Evolutionary conservation across 1,140 invertebrate species (phyloP).

Genomic region (Stenopsyche tienmushanensis): DNA sequence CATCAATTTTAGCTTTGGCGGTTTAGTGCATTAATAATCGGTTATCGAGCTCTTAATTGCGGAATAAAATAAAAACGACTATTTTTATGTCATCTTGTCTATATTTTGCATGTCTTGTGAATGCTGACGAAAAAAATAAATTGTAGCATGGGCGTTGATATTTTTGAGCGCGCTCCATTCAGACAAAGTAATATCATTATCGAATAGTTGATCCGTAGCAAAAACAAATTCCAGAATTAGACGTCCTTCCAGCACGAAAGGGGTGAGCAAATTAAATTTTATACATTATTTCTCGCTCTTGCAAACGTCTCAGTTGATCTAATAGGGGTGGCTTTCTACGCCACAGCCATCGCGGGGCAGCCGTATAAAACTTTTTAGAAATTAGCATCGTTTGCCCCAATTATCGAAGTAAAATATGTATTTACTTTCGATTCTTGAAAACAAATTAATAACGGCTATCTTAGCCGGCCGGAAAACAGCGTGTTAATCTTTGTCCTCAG

Average conservation of each 20-base stretch:
- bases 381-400: conserved; percentile 34
- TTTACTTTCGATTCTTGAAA: conserved; percentile 36
- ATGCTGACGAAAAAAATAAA: no score
- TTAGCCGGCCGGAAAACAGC: conserved; percentile 20
- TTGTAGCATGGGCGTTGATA: no score
- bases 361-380: conserved; percentile 18
- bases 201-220: background rate
- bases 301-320: conserved; percentile 3
- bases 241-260: conserved; percentile 3
- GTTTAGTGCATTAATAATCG: no score
- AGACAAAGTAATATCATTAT: no score
- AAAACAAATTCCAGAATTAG: conserved; percentile 16
- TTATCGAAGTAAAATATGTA: conserved; percentile 39
- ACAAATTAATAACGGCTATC: conserved; percentile 27
- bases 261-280: conserved; percentile 25
- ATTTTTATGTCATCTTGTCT: no score
- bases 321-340: background rate
- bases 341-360: background rate
- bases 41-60: no score
- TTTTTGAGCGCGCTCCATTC: no score
- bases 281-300: conserved; percentile 2
- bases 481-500: background rate
- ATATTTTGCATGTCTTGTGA: no score
- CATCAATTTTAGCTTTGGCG: no score
- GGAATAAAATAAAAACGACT: no score